These are phyloP conservation scores for Diphyllodes magnificus DNA, from an alignment of 2,113 vertebrate species.

Conservation along the genomic window DNA sequence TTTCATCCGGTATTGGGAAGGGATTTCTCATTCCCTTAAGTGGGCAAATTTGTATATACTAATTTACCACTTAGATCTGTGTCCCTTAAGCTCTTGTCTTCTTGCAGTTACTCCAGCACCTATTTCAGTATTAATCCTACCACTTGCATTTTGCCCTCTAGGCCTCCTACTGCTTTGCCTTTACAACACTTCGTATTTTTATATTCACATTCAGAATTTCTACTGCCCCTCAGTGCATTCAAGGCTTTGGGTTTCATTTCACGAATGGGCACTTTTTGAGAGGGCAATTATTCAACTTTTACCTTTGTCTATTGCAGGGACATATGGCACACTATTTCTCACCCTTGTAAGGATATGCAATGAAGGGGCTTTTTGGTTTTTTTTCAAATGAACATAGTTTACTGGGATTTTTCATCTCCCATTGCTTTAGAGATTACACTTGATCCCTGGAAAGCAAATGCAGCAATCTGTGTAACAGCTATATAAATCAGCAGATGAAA, in stretches of 20 bases:
- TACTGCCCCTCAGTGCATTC: neutral
- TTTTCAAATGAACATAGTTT: neutral
- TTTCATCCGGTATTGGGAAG: neutral
- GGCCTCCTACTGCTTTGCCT: neutral
- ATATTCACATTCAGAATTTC: neutral
- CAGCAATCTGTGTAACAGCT: neutral
- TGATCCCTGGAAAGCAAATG: neutral
- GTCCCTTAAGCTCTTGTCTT: neutral
- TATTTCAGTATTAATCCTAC: constrained; percentile 6
- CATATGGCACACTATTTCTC: neutral
- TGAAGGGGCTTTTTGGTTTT: accelerated
- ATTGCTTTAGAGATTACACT: neutral
- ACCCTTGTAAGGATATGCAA: neutral
- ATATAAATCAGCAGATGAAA: neutral
- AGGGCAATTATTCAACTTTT: neutral
- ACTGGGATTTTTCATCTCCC: neutral
- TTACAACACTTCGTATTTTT: constrained; percentile 2
- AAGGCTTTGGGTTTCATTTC: neutral
- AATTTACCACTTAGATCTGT: neutral
- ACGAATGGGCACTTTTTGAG: neutral
- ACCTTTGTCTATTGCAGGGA: neutral
- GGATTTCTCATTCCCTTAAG: neutral
- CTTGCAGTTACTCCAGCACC: neutral
- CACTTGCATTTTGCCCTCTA: neutral
- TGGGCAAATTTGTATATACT: neutral